These are phyloP conservation scores for Mythimna pallens DNA, from an alignment of 2,888 invertebrate species.

Conservation along the genomic window DNA sequence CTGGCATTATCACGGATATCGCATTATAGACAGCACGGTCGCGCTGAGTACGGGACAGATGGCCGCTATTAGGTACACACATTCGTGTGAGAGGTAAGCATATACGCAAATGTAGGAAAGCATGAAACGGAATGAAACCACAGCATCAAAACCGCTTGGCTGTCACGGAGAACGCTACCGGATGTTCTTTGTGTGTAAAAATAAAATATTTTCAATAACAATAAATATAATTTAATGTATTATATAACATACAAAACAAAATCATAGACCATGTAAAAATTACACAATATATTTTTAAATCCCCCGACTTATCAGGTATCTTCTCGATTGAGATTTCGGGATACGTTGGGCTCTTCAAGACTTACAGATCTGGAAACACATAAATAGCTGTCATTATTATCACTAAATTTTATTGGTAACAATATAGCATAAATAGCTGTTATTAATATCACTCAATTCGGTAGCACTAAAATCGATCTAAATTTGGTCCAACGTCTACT, in stretches of 20 bases:
- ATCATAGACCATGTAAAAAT: conserved; percentile 28
- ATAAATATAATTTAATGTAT: conserved; percentile 45
- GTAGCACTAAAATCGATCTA: no score
- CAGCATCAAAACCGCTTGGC: no score
- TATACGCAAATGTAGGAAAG: no score
- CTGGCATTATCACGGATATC: no score
- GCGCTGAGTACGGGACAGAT: no score
- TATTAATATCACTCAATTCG: background rate
- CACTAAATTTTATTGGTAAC: background rate
- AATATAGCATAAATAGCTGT: background rate
- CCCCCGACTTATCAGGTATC: conserved; percentile 45
- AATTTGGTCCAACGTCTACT: no score
- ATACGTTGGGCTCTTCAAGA: conserved; percentile 47
- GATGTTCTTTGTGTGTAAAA: background rate
- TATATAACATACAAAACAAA: conserved; percentile 45
- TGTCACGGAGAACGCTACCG: no score
- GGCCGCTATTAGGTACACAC: no score
- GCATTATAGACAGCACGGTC: no score
- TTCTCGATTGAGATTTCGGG: conserved; percentile 37
- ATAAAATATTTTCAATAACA: conserved; percentile 35
- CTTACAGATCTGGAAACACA: conserved; percentile 57
- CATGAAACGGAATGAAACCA: no score
- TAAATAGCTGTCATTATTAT: background rate
- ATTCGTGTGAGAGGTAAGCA: no score
- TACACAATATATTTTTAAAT: conserved; percentile 16